These are phyloP conservation scores for Sycophaga agraensis DNA, from an alignment of 1,140 invertebrate genomes.

Conservation along the genomic window DNA sequence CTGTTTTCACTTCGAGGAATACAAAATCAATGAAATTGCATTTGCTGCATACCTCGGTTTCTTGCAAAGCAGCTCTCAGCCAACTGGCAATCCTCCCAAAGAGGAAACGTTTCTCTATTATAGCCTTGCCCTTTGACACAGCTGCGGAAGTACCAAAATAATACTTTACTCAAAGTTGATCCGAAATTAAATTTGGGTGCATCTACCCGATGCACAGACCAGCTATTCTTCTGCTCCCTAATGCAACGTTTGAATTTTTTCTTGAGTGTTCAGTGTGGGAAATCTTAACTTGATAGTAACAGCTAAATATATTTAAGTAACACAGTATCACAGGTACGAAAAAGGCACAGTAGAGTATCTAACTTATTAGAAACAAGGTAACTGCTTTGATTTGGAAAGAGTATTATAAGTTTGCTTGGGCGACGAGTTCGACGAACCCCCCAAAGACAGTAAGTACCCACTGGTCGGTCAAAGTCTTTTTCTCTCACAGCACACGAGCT, in stretches of 20 bases:
- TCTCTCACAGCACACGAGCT: background rate
- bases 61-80: constrained; percentile 35
- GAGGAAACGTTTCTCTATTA: constrained; percentile 23
- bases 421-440: background rate
- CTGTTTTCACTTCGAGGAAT: constrained; percentile 1
- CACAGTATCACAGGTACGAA: too few species aligned
- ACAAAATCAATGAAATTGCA: constrained; percentile 19
- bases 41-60: constrained; percentile 5
- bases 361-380: too few species aligned
- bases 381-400: too few species aligned
- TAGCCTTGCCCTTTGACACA: constrained; percentile 58
- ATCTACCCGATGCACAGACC: constrained; percentile 31
- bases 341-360: too few species aligned
- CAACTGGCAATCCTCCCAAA: constrained; percentile 50
- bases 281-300: too few species aligned
- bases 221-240: too few species aligned
- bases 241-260: too few species aligned
- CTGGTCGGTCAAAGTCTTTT: background rate
- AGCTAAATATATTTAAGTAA: too few species aligned
- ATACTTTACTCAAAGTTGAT: constrained; percentile 29
- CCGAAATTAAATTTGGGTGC: constrained; percentile 36
- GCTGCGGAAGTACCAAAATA: constrained; percentile 42
- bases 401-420: too few species aligned
- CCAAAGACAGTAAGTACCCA: background rate
- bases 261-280: too few species aligned